A percentile compares a stretch with the other conserved stretches of the same genome.
These are phyloP conservation scores for Hirudo medicinalis DNA, from an alignment of 1,140 invertebrate genomes.

Conservation along the genomic window DNA sequence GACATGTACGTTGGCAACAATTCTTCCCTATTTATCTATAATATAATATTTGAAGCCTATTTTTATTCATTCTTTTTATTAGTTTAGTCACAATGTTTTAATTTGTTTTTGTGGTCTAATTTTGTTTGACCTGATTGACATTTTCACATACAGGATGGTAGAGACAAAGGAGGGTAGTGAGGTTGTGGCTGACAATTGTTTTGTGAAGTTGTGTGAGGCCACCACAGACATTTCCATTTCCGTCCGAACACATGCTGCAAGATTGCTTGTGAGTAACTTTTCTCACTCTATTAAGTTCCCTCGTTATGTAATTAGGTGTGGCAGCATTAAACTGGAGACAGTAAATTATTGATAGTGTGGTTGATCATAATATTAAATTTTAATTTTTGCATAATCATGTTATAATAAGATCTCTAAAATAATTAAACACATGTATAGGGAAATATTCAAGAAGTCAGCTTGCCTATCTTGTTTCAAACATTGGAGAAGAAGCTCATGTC, in stretches of 20 bases:
- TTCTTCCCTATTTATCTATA: background rate
- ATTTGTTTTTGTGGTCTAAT: too few relatives aligned
- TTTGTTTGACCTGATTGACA: too few relatives aligned
- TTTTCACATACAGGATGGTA: too few relatives aligned
- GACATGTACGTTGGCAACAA: background rate
- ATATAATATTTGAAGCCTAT: conserved; percentile 10
- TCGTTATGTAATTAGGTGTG: background rate
- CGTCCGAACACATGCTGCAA: conserved; percentile 43
- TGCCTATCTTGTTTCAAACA: conserved; percentile 82
- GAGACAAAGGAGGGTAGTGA: background rate
- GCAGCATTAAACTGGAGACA: background rate
- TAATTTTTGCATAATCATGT: too few relatives aligned
- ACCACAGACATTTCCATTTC: conserved; percentile 71
- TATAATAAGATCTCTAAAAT: background rate
- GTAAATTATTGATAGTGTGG: background rate
- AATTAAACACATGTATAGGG: conserved; percentile 48
- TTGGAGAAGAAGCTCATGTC: conserved; percentile 98
- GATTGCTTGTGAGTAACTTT: conserved; percentile 34
- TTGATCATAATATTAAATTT: background rate
- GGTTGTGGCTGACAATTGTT: conserved; percentile 83
- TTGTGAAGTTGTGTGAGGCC: conserved; percentile 81
- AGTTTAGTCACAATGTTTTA: conserved; percentile 31
- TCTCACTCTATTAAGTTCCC: background rate
- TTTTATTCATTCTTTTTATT: conserved; percentile 24
- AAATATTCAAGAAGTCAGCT: conserved; percentile 69